A percentile compares a stretch with the other conserved stretches of the same genome.
Conservation (phyloP, 2,888 invertebrate genomes). For the Mesorhabditis belari region DNA sequence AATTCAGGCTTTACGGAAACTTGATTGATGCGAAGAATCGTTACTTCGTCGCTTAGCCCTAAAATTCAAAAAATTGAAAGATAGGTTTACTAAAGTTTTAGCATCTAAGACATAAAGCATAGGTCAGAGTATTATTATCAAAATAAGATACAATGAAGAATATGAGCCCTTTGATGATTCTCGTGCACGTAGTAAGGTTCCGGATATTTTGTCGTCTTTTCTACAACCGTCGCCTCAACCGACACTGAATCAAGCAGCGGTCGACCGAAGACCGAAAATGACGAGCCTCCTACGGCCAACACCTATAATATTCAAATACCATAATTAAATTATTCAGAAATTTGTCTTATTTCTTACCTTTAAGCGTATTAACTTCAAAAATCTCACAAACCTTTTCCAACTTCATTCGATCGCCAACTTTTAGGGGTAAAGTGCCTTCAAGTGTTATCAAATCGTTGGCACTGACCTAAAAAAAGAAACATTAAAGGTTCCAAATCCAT, state of each 20-base stretch:
- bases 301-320: slow-evolving; percentile 49
- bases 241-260: slow-evolving; percentile 54
- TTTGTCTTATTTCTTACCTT: background rate
- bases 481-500: too few relatives aligned
- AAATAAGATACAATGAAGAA: slow-evolving; percentile 29
- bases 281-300: slow-evolving; percentile 55
- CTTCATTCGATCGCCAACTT: slow-evolving; percentile 56
- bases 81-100: background rate
- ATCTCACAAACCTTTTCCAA: slow-evolving; percentile 56
- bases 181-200: slow-evolving; percentile 37
- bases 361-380: background rate
- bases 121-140: background rate
- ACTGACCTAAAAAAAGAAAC: slow-evolving; percentile 23
- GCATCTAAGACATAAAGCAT: background rate
- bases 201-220: slow-evolving; percentile 53
- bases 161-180: slow-evolving; percentile 34
- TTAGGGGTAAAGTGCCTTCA: slow-evolving; percentile 53
- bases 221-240: slow-evolving; percentile 57
- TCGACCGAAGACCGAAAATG: slow-evolving; percentile 57
- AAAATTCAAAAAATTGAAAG: slow-evolving; percentile 8
- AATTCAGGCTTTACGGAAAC: slow-evolving; percentile 22
- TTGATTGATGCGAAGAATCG: slow-evolving; percentile 41
- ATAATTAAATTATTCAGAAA: background rate
- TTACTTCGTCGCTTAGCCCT: slow-evolving; percentile 43
- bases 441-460: slow-evolving; percentile 54